Base-by-base conservation (phyloP, 2,797 vertebrate species). In the Notolabrus celidotus region DNA sequence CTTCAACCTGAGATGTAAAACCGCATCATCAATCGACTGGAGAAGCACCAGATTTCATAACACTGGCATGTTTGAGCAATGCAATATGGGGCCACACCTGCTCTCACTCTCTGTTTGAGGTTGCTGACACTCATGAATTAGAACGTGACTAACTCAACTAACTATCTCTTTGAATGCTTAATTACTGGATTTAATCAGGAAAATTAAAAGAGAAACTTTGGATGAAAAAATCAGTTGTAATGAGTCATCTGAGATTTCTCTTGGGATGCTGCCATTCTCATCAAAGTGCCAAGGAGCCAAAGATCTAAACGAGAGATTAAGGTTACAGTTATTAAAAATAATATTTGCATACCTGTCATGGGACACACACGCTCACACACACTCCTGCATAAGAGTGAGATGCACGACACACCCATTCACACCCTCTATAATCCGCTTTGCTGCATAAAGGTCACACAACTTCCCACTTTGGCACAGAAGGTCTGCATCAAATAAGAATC, bases 71-170 rank as follows among this genome's bases (percentile, higher is more conserved):
- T 82, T 67, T 86, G 74, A 83, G 79, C 77, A 71, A 38, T 10
- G 23, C 10, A 17, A 43, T 54, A 14, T 39, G 27, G 61, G 53
- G 74, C 79, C 77, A 90, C 84, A 83, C 84, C 80, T 85, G 79
- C n/a, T 3, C 15, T 47, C 29, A 22, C 45, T 39, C 22, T 70
- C 1, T 19, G 53, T 45, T 53, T 63, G 58, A 61, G 7, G 27
- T n/a, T 75, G 23, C 36, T 43, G 41, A 64, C 17, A 56, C 17
- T 20, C 45, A 60, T 46, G n/a, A 61, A 73, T 36, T 27, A 20
- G 11, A 33, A 7, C 27, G 50, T 77, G 65, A 79, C 68, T 67
- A 74, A 78, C 29, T 20, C 15, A 6, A n/a, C 1, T 0, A 7
- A 22, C 10, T 8, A 17, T 53, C 53, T 33, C 60, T 51, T 74